Evolutionary conservation across 2,888 invertebrate genomes (phyloP).

Genomic region (Andrena camellia): DNA sequence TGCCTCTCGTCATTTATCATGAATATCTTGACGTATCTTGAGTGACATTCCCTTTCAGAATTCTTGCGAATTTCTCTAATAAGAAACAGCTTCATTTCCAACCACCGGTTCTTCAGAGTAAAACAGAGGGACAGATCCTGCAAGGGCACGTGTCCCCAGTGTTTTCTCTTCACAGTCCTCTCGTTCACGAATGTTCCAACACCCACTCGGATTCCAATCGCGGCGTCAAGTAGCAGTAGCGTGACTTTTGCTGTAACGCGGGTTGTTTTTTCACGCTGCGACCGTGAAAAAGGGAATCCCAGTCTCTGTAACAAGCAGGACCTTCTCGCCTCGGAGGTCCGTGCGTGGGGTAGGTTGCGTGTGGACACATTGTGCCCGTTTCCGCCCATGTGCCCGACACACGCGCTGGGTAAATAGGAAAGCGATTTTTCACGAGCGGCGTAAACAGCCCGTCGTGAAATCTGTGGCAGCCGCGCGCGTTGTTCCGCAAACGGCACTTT

Average conservation of each 20-base stretch:
- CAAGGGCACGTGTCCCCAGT: not conserved
- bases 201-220: not conserved
- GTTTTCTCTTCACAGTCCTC: not conserved
- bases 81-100: not conserved
- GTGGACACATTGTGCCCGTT: conserved; percentile 53
- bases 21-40: not conserved
- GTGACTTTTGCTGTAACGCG: not conserved
- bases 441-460: conserved; percentile 61
- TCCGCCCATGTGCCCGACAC: conserved; percentile 67
- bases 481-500: conserved; percentile 55
- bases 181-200: conserved; percentile 38
- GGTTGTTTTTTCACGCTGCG: conserved; percentile 19
- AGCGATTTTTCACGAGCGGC: conserved; percentile 64
- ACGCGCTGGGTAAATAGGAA: conserved; percentile 57
- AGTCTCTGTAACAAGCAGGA: not conserved
- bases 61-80: no score
- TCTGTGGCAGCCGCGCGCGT: conserved; percentile 23
- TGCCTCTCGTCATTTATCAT: not conserved
- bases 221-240: conserved; percentile 16
- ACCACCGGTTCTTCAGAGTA: not conserved
- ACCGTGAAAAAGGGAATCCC: not conserved
- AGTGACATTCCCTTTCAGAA: no score
- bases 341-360: conserved; percentile 6
- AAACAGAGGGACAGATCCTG: not conserved
- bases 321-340: not conserved